phyloP scores from a whole-genome alignment of 2,888 invertebrate species.

The Diloba caeruleocephala region DNA sequence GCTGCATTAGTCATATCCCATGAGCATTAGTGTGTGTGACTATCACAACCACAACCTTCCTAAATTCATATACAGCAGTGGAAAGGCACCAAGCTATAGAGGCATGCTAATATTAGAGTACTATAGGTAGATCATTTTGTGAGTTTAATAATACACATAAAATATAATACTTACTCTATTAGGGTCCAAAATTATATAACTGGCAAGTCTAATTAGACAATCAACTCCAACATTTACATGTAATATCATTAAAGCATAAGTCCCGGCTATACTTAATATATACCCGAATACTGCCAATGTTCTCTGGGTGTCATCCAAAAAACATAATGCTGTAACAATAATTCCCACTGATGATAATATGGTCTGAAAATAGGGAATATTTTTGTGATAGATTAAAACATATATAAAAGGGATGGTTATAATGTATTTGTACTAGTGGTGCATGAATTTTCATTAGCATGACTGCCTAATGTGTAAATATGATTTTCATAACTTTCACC shows the following conservation, averaged over 20 bases:
- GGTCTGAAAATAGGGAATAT: slow-evolving; percentile 74
- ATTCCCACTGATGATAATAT: slow-evolving; percentile 76
- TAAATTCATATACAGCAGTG: no score
- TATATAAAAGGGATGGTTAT: not conserved
- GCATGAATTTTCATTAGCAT: no score
- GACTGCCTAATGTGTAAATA: no score
- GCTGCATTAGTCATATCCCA: no score
- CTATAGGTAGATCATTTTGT: not conserved
- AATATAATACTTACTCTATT: slow-evolving; percentile 66
- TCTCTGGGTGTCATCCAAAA: slow-evolving; percentile 59
- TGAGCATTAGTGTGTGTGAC: no score
- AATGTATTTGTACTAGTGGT: not conserved
- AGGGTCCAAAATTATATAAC: slow-evolving; percentile 62
- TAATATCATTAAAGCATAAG: slow-evolving; percentile 61
- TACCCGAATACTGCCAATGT: slow-evolving; percentile 52
- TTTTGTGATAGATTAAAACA: slow-evolving; percentile 38
- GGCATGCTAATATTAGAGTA: no score
- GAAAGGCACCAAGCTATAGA: no score
- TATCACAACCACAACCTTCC: no score
- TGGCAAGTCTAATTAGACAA: slow-evolving; percentile 53
- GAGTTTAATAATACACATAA: no score
- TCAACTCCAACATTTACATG: slow-evolving; percentile 61
- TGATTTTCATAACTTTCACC: no score
- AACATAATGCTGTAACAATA: slow-evolving; percentile 73
- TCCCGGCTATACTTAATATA: slow-evolving; percentile 52